A percentile compares a stretch with the other conserved stretches of the same genome.
Conservation (phyloP, 1,140 invertebrate species). For the Apolygus lucorum region DNA sequence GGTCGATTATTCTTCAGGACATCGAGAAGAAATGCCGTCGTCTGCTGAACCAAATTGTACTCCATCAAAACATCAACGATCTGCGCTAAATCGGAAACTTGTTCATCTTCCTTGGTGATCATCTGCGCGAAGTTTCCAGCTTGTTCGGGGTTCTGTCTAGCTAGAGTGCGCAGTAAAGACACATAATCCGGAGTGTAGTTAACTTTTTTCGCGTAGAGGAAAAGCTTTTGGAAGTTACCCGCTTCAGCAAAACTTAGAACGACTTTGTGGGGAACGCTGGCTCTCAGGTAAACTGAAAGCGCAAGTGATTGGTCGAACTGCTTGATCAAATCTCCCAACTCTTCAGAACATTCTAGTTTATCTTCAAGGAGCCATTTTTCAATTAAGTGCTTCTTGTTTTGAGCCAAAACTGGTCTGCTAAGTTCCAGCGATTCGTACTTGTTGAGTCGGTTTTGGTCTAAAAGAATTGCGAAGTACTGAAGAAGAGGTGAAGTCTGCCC, state of each 20-base stretch:
- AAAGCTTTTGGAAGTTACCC: slow-evolving; percentile 98
- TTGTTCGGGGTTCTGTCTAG: slow-evolving; percentile 94
- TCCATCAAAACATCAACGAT: slow-evolving; percentile 99
- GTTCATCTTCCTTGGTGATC: slow-evolving; percentile 94
- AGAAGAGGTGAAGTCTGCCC: slow-evolving; percentile 91
- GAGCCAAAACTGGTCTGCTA: slow-evolving; percentile 84
- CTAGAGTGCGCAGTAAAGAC: slow-evolving; percentile 87
- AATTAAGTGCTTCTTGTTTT: slow-evolving; percentile 86
- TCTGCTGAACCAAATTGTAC: slow-evolving; percentile 95
- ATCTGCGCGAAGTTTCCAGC: slow-evolving; percentile 80
- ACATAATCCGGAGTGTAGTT: slow-evolving; percentile 97
- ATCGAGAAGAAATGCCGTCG: slow-evolving; percentile 93
- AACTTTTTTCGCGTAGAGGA: slow-evolving; percentile 97
- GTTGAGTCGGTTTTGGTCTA: slow-evolving; percentile 86
- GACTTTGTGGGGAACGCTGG: slow-evolving; percentile 96
- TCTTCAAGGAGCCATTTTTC: slow-evolving; percentile 99
- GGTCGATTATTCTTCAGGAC: slow-evolving; percentile 95
- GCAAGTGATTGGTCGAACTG: slow-evolving; percentile 92
- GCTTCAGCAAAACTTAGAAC: slow-evolving; percentile 99
- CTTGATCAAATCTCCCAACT: slow-evolving; percentile 93
- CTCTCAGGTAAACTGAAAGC: slow-evolving; percentile 90
- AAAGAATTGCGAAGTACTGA: slow-evolving; percentile 95
- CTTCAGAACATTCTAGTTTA: slow-evolving; percentile 97
- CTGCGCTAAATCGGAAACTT: slow-evolving; percentile 91
- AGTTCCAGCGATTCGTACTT: slow-evolving; percentile 97